A percentile compares a stretch with the other conserved stretches of the same genome.
Conservation (phyloP, 1,140 invertebrate species). For the Drepana arcuata region DNA sequence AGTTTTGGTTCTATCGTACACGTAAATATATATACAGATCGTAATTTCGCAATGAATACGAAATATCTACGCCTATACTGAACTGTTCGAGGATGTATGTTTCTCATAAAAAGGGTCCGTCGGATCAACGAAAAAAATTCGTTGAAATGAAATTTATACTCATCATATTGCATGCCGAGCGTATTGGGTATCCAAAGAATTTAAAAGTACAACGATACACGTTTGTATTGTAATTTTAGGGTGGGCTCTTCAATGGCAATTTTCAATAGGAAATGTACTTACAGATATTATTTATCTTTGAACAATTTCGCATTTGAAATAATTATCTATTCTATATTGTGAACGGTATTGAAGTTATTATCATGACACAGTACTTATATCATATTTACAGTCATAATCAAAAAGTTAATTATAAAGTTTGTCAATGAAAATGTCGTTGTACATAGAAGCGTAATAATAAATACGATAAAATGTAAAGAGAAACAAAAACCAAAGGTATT, state of each 20-base stretch:
- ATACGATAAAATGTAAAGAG: slow-evolving; percentile 5
- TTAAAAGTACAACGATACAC: slow-evolving; percentile 41
- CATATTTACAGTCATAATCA: too few species aligned
- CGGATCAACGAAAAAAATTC: slow-evolving; percentile 29
- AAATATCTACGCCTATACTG: too few species aligned
- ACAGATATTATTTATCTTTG: too few species aligned
- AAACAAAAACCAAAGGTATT: slow-evolving; percentile 11
- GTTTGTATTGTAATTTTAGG: slow-evolving; percentile 33
- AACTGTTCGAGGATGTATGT: slow-evolving; percentile 8
- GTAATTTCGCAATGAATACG: slow-evolving; percentile 6
- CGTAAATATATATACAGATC: background rate
- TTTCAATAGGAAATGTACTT: too few species aligned
- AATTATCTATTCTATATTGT: too few species aligned
- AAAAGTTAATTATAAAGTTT: too few species aligned
- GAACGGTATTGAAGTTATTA: too few species aligned
- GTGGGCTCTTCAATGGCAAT: slow-evolving; percentile 12
- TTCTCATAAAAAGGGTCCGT: slow-evolving; percentile 19
- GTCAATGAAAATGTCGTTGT: too few species aligned
- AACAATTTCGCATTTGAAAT: too few species aligned
- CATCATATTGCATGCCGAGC: slow-evolving; percentile 53
- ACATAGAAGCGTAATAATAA: too few species aligned
- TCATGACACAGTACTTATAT: too few species aligned
- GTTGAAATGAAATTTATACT: slow-evolving; percentile 44
- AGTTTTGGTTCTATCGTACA: background rate
- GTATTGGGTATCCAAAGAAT: slow-evolving; percentile 49